phyloP scores from a whole-genome alignment of 1,140 invertebrate species.

The Anoplolepis gracilipes region DNA sequence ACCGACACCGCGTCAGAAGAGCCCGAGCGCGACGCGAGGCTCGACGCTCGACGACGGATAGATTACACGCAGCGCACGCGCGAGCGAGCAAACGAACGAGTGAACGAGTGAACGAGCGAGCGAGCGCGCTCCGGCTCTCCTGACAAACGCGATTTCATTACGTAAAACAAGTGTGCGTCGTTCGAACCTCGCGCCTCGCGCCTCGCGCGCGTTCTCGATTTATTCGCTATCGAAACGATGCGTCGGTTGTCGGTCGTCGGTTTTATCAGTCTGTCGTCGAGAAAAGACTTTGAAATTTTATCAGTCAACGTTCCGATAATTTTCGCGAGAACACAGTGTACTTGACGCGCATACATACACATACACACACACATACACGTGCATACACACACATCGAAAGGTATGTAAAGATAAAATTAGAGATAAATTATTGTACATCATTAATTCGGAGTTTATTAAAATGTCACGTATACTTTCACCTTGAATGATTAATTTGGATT shows the following conservation, averaged over 20 bases:
- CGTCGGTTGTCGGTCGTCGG: not conserved
- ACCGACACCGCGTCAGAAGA: slow-evolving; percentile 11
- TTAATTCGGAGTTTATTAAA: not conserved
- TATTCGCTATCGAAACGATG: slow-evolving; percentile 13
- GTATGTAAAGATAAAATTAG: too few species aligned
- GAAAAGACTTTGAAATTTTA: not conserved
- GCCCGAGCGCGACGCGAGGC: slow-evolving; percentile 55
- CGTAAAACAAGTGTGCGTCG: slow-evolving; percentile 75
- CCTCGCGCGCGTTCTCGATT: slow-evolving; percentile 3
- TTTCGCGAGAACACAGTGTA: not conserved
- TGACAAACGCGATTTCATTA: slow-evolving; percentile 71
- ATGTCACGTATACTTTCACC: too few species aligned
- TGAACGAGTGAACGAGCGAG: slow-evolving; percentile 54
- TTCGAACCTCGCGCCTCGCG: too few species aligned
- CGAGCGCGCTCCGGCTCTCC: slow-evolving; percentile 52
- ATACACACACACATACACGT: too few species aligned
- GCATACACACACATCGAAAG: too few species aligned
- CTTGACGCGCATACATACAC: too few species aligned
- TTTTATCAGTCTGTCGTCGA: not conserved
- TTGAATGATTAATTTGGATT: not conserved
- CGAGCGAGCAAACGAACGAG: slow-evolving; percentile 58
- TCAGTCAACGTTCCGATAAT: not conserved
- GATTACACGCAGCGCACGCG: slow-evolving; percentile 70
- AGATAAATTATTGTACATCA: not conserved
- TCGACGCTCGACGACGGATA: slow-evolving; percentile 62